Percentiles rank a stretch among this genome's conserved stretches.
Conservation (phyloP, 2,797 vertebrate species). For the Crenichthys baileyi region DNA sequence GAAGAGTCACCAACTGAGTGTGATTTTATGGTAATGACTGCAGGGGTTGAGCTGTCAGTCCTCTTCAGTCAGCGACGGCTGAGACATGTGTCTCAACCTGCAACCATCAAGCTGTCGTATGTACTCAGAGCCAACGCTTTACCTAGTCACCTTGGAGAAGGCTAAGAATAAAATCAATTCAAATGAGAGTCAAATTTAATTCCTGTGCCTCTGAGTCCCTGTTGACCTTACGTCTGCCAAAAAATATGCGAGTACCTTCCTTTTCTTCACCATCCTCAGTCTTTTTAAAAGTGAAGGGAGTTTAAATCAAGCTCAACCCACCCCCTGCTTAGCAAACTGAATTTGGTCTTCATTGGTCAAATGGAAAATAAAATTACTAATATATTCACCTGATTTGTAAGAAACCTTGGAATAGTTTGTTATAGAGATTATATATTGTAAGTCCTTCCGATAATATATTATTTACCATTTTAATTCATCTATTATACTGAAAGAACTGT, state of each 20-base stretch:
- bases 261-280: slow-evolving; percentile 3
- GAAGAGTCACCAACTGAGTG: slow-evolving; percentile 16
- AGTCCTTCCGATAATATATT: not conserved
- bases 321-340: not conserved
- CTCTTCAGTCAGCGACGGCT: slow-evolving; percentile 8
- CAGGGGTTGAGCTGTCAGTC: slow-evolving; percentile 48
- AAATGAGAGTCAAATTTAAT: slow-evolving; percentile 33
- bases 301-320: slow-evolving; percentile 1
- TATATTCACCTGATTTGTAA: not conserved
- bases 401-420: not conserved
- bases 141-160: slow-evolving; percentile 21
- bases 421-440: not conserved
- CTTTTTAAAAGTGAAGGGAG: slow-evolving; percentile 4
- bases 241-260: not conserved
- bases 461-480: not conserved
- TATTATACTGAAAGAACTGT: not conserved
- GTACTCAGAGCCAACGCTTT: not conserved
- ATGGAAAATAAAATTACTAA: not conserved
- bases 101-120: slow-evolving; percentile 24
- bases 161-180: slow-evolving; percentile 22
- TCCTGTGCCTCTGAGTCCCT: slow-evolving; percentile 13
- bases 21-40: slow-evolving; percentile 8
- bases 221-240: slow-evolving; percentile 10
- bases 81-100: slow-evolving; percentile 31
- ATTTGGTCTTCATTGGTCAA: not conserved